These are phyloP conservation scores for Pitta sordida DNA, from an alignment of 2,113 vertebrate genomes.

Conservation along the genomic window DNA sequence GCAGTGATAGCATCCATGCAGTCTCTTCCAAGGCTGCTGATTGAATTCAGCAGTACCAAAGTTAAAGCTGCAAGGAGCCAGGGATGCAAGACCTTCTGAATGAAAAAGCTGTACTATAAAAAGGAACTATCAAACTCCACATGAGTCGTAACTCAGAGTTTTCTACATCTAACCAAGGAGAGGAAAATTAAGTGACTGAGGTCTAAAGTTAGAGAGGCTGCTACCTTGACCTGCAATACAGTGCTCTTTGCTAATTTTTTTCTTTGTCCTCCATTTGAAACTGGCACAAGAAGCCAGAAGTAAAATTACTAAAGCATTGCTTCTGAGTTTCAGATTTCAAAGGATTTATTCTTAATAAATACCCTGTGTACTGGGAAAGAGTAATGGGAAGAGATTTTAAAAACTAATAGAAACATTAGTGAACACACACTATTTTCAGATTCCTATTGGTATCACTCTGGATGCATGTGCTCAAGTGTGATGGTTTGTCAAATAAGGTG, in stretches of 20 bases:
- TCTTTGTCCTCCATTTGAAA: background rate
- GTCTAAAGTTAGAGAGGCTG: background rate
- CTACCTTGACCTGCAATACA: background rate
- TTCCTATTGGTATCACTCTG: background rate
- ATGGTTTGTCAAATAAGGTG: conserved; percentile 31
- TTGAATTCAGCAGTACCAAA: background rate
- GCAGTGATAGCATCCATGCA: background rate
- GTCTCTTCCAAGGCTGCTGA: background rate
- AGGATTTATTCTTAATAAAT: background rate
- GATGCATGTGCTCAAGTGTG: background rate
- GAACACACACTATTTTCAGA: background rate
- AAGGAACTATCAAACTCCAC: background rate
- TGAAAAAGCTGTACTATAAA: background rate
- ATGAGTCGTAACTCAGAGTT: background rate
- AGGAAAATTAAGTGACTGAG: background rate
- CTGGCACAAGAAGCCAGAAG: background rate
- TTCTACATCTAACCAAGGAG: background rate
- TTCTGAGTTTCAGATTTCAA: background rate
- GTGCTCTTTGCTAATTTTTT: background rate
- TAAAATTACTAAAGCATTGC: background rate
- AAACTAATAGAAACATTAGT: background rate
- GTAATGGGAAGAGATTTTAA: background rate
- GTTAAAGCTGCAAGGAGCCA: background rate
- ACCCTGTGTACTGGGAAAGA: background rate
- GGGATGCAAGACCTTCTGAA: background rate